Evolutionary conservation across 2,113 vertebrate species (phyloP).

Genomic region (Pseudorasbora parva): DNA sequence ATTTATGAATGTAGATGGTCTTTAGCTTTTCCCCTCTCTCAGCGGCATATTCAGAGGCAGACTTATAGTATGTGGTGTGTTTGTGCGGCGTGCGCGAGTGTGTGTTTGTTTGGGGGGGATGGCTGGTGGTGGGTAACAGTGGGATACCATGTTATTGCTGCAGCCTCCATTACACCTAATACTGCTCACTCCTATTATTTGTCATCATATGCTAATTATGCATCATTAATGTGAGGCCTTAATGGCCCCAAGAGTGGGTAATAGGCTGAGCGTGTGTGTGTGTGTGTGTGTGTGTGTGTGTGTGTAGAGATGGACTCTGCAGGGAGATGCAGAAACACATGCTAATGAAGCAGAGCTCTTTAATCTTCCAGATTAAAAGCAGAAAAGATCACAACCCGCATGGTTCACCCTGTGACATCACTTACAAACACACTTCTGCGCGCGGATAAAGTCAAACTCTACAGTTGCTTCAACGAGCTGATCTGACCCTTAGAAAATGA

Average conservation of each 20-base stretch:
- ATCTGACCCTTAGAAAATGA: background rate
- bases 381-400: conserved; percentile 84
- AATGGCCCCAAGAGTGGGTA: conserved; percentile 84
- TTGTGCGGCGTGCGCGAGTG: background rate
- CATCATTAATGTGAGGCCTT: conserved; percentile 93
- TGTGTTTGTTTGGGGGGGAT: conserved; percentile 8
- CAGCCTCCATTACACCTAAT: conserved; percentile 87
- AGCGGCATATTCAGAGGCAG: conserved; percentile 75
- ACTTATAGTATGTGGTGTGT: conserved; percentile 70
- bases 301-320: conserved; percentile 77
- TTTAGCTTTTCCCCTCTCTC: conserved; percentile 73
- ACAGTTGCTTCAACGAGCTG: background rate
- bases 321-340: conserved; percentile 72
- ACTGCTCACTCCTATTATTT: conserved; percentile 89
- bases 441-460: background rate
- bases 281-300: conserved; percentile 77
- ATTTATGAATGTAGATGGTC: conserved; percentile 73
- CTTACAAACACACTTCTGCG: conserved; percentile 82
- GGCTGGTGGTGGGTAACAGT: conserved; percentile 77
- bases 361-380: conserved; percentile 86
- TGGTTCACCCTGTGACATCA: conserved; percentile 86
- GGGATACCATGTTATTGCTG: conserved; percentile 90
- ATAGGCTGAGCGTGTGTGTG: conserved; percentile 73
- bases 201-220: conserved; percentile 97
- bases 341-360: conserved; percentile 81